Conservation (phyloP, 1,140 invertebrate species). For the Drosophila chauvacae region DNA sequence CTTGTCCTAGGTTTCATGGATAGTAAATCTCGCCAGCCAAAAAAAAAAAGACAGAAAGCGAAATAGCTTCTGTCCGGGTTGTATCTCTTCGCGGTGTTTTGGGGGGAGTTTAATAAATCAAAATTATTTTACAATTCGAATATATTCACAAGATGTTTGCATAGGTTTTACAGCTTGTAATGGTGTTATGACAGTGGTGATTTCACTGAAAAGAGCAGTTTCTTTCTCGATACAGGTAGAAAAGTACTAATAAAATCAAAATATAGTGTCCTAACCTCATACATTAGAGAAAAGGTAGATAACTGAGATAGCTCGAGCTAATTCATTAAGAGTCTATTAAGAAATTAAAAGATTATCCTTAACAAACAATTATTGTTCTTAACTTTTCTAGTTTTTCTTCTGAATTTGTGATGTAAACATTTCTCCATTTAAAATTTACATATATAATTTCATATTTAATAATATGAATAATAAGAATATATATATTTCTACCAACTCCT, state of each 20-base stretch:
- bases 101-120: slow-evolving; percentile 76
- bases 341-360: neutral
- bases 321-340: neutral
- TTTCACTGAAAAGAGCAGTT: neutral
- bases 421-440: too few species aligned
- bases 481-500: too few species aligned
- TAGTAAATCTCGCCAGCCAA: slow-evolving; percentile 26
- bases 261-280: neutral
- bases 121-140: slow-evolving; percentile 71
- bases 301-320: too few species aligned
- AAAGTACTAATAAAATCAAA: neutral
- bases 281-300: too few species aligned
- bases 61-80: slow-evolving; percentile 26
- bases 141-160: slow-evolving; percentile 56
- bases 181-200: neutral
- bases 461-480: neutral
- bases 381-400: neutral
- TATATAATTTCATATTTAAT: neutral
- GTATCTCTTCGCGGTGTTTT: slow-evolving; percentile 13
- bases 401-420: too few species aligned
- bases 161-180: slow-evolving; percentile 5
- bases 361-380: neutral
- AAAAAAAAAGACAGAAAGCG: slow-evolving; percentile 33
- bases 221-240: neutral
- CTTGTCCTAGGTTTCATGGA: slow-evolving; percentile 31